These are phyloP conservation scores for Metellina segmentata DNA, from an alignment of 2,888 invertebrate genomes.

Conservation along the genomic window DNA sequence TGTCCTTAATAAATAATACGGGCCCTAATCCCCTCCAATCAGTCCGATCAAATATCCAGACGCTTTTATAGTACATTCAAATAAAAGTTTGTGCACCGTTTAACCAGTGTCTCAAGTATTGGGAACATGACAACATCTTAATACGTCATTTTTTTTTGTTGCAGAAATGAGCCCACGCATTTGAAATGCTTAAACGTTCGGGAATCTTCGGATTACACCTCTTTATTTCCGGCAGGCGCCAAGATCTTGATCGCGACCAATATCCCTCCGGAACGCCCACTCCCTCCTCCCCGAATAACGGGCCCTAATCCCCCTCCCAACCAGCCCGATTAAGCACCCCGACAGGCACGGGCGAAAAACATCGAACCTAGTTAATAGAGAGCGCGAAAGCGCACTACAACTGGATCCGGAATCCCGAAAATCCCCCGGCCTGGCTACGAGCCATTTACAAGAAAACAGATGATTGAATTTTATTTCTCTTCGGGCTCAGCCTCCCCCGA, in stretches of 20 bases:
- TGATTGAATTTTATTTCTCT: constrained; percentile 77
- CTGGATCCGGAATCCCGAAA: constrained; percentile 49
- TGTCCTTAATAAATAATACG: too few relatives aligned
- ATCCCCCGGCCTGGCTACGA: constrained; percentile 63
- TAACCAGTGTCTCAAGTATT: too few relatives aligned
- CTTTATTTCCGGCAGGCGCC: not conserved
- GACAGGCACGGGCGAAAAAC: constrained; percentile 32
- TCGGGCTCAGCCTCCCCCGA: constrained; percentile 12
- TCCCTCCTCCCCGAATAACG: constrained; percentile 28
- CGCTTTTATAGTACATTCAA: too few relatives aligned
- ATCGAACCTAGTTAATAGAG: constrained; percentile 62
- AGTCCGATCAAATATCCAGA: too few relatives aligned
- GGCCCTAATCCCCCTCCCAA: constrained; percentile 17
- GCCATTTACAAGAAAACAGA: constrained; percentile 76
- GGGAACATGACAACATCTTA: too few relatives aligned
- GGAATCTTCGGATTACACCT: not conserved
- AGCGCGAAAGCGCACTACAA: constrained; percentile 49
- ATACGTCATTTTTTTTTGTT: too few relatives aligned
- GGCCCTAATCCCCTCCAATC: too few relatives aligned
- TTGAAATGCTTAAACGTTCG: not conserved
- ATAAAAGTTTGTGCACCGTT: too few relatives aligned
- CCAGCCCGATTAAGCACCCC: constrained; percentile 39
- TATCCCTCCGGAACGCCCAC: not conserved
- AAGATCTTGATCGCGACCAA: not conserved
- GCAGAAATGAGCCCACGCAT: too few relatives aligned